Base-by-base conservation (phyloP, 2,888 invertebrate species). In the Anoncus sp. region DNA sequence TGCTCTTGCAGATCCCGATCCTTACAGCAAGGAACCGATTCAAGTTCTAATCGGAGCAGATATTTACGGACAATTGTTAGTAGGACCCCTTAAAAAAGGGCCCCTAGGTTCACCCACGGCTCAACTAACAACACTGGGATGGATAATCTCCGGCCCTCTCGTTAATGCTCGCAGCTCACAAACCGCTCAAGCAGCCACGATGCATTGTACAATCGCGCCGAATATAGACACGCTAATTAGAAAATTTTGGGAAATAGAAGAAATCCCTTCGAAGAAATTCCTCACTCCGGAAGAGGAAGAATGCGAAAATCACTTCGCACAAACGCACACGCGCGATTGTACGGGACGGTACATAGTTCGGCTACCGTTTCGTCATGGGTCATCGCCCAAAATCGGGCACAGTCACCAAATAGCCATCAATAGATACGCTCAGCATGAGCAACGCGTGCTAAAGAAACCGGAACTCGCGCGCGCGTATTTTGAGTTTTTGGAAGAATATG, bases 181-280 rank as follows among this genome's bases (percentile, higher is more conserved):
- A n/a, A n/a, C n/a, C n/a, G n/a, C n/a, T n/a, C n/a, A n/a, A n/a
- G n/a, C n/a, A n/a, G n/a, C 45, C 20, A 27, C 18, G 18, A 49
- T 27, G 5, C 53, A 69, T 10, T 63, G 63, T 24, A 9, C 40
- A 2, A 10, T 72, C 22, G 40, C n/a, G n/a, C n/a, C n/a, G n/a
- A n/a, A n/a, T n/a, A n/a, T n/a, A n/a, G 43, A 47, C 24, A 47
- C 22, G 31, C 18, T 16, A 1, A 18, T 79, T 5, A 43, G 27
- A 24, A n/a, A 31, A 16, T 83, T 85, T 80, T 84, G 84, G 86
- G 75, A 83, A 71, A 62, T 85, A 9, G 84, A 87, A 80, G 83
- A 84, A 69, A 35, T 82, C 47, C 75, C 79, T 9, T 12, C 59
- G 14, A 57, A 53, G 20, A 27, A 38, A 31, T 24, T 67, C 40